phyloP scores from a whole-genome alignment of 2,888 invertebrate species.

The Caradrina kadenii region DNA sequence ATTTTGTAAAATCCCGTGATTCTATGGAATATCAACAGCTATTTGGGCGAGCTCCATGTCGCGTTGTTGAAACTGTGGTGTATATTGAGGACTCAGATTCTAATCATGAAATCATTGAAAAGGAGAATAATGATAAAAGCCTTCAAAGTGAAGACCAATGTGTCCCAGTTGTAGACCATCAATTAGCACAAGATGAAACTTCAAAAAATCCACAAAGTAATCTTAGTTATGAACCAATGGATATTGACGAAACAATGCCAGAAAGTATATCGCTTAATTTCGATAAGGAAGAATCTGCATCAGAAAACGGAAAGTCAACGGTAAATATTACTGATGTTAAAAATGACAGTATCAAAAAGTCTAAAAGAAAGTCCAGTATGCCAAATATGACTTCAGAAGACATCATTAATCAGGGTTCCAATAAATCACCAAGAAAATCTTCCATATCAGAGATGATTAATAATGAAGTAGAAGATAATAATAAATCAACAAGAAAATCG shows the following conservation, averaged over 20 bases:
- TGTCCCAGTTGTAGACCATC: slow-evolving; percentile 78
- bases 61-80: slow-evolving; percentile 70
- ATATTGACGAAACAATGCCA: slow-evolving; percentile 85
- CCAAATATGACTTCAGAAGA: slow-evolving; percentile 13
- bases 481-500: slow-evolving; percentile 49
- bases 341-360: slow-evolving; percentile 57
- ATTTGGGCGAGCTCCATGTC: slow-evolving; percentile 71
- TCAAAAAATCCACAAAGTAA: slow-evolving; percentile 57
- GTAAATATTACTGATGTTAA: slow-evolving; percentile 43
- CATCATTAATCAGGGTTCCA: slow-evolving; percentile 10
- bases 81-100: slow-evolving; percentile 82
- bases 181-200: slow-evolving; percentile 49
- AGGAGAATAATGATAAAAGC: slow-evolving; percentile 59
- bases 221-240: slow-evolving; percentile 85
- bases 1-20: slow-evolving; percentile 26
- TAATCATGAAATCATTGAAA: slow-evolving; percentile 60
- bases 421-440: slow-evolving; percentile 52
- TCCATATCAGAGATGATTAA: slow-evolving; percentile 31
- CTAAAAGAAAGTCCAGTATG: slow-evolving; percentile 50
- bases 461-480: slow-evolving; percentile 6
- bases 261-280: slow-evolving; percentile 73
- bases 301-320: slow-evolving; percentile 61
- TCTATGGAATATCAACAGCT: slow-evolving; percentile 66
- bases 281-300: slow-evolving; percentile 33
- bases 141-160: slow-evolving; percentile 79